Percentiles rank a stretch among this genome's conserved stretches.
These are phyloP conservation scores for Bucorvus abyssinicus DNA, from an alignment of 2,797 vertebrate genomes.

Conservation along the genomic window DNA sequence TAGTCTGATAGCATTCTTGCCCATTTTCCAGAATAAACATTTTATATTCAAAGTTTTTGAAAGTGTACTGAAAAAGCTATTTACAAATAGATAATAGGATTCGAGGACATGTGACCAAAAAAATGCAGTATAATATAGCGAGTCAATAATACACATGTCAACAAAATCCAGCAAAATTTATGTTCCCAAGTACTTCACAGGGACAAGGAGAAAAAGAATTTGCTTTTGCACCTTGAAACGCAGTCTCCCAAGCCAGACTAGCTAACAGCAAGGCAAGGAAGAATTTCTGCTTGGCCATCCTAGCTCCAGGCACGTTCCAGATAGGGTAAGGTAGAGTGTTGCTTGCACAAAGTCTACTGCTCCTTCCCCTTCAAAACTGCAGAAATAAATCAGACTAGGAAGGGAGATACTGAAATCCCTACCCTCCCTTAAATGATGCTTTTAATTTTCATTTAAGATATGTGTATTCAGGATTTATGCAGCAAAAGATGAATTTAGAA, in stretches of 20 bases:
- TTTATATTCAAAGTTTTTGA: not conserved
- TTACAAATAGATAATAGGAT: not conserved
- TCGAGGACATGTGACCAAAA: not conserved
- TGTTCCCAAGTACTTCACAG: not conserved
- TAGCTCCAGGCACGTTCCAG: not conserved
- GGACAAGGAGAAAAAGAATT: not conserved
- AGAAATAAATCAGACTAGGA: not conserved
- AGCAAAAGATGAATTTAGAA: not conserved
- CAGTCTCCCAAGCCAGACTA: not conserved
- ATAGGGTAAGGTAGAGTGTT: not conserved
- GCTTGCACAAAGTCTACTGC: not conserved
- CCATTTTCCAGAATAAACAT: not conserved
- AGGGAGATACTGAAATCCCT: not conserved
- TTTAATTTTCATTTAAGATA: not conserved
- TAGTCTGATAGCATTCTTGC: not conserved
- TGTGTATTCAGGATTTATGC: not conserved
- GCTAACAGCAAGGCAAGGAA: not conserved
- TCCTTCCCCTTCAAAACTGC: not conserved
- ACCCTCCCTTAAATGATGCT: not conserved
- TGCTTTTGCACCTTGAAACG: not conserved
- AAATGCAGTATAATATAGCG: not conserved
- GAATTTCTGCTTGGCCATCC: not conserved
- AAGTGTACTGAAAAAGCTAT: not conserved
- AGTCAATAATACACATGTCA: not conserved
- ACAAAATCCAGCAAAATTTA: not conserved